Conservation (phyloP, 2,888 invertebrate species). For the Eupithecia centaureata region DNA sequence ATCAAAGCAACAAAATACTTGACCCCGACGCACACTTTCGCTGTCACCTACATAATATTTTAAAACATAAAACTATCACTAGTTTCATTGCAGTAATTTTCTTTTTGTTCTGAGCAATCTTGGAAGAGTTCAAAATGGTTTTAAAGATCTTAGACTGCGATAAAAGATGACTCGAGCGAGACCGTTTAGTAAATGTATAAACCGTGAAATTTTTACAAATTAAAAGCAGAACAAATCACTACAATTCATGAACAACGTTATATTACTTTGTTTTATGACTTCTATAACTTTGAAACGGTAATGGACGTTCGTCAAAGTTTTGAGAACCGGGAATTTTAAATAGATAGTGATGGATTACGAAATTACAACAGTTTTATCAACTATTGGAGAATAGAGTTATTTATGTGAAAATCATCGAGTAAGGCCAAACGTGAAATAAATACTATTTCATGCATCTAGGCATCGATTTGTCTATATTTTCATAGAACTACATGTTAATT, state of each 20-base stretch:
- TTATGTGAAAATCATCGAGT: not conserved
- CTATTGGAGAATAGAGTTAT: not conserved
- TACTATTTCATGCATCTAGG: too few relatives aligned
- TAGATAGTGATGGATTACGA: slow-evolving; percentile 14
- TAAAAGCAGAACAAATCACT: slow-evolving; percentile 3
- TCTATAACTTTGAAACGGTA: not conserved
- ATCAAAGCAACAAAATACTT: too few relatives aligned
- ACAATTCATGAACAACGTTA: slow-evolving; percentile 7
- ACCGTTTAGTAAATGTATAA: slow-evolving; percentile 10
- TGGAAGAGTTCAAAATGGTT: not conserved
- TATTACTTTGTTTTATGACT: slow-evolving; percentile 1
- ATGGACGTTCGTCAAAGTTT: slow-evolving; percentile 1
- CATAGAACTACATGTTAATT: too few relatives aligned
- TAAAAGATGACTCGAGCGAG: slow-evolving; percentile 6
- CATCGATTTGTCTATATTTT: too few relatives aligned
- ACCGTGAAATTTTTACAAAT: slow-evolving; percentile 7
- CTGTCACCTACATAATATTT: too few relatives aligned
- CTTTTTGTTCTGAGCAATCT: not conserved
- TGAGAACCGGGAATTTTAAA: slow-evolving; percentile 11
- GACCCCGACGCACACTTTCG: too few relatives aligned
- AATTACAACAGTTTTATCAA: slow-evolving; percentile 5
- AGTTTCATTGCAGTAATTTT: not conserved
- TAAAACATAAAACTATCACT: too few relatives aligned
- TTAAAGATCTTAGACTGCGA: not conserved
- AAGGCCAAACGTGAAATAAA: not conserved